These are phyloP conservation scores for Hymenopus coronatus DNA, from an alignment of 2,888 invertebrate species.

Conservation along the genomic window DNA sequence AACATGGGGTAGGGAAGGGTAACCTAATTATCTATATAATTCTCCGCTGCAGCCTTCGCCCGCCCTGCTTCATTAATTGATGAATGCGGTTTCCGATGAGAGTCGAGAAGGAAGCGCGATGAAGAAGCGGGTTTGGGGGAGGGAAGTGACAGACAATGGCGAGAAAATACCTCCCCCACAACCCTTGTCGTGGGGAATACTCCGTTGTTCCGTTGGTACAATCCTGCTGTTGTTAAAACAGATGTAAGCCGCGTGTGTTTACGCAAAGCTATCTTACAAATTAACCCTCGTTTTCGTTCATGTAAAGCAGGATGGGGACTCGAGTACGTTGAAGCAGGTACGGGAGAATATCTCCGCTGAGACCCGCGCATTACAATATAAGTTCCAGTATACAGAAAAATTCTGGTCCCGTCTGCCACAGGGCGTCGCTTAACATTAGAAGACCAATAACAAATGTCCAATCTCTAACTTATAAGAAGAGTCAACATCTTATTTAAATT, in stretches of 20 bases:
- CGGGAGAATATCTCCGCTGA: no score
- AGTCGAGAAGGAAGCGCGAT: not conserved
- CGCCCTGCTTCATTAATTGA: conserved; percentile 15
- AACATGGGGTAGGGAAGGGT: not conserved
- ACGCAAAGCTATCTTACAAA: not conserved
- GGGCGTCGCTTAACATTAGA: no score
- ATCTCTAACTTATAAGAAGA: no score
- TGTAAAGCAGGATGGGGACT: not conserved
- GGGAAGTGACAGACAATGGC: not conserved
- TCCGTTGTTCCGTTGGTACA: not conserved
- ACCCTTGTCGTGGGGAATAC: not conserved
- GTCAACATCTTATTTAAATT: no score
- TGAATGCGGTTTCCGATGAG: conserved; percentile 24
- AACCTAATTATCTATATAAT: conserved; percentile 22
- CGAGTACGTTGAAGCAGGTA: no score
- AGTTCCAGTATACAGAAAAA: no score
- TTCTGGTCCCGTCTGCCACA: no score
- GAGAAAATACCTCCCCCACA: not conserved
- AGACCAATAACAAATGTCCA: no score
- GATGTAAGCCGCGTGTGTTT: not conserved
- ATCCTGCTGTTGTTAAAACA: not conserved
- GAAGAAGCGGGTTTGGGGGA: not conserved
- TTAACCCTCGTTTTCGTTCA: not conserved
- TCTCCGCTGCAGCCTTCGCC: not conserved
- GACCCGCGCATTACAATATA: no score